Evolutionary conservation across 2,113 vertebrate genomes (phyloP), one percentile per base, ranked within the genome.

Genomic region (Ibidorhyncha struthersii): DNA sequence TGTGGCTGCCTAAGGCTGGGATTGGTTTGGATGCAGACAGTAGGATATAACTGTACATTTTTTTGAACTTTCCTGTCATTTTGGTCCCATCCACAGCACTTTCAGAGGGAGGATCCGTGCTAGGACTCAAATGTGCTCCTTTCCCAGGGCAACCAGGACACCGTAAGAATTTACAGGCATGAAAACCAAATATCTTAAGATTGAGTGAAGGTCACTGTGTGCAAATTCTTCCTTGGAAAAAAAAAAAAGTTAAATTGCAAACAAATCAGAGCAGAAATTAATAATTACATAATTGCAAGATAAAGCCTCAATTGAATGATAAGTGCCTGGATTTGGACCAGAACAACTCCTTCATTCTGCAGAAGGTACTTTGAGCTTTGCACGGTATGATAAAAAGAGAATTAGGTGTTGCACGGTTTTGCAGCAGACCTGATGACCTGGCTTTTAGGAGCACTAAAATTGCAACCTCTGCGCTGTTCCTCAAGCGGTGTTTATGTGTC

Each of bases 351-450:
- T 77, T 62, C 32, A 22, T 14, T 72, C 71, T 55, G 67, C 38
- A 74, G 63, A 49, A 56, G 8, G 55, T 15, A 92, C 97, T 90
- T 86, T 71, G 94, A 90, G 40, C 93, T 96, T 90, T 90, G 85
- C 79, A 77, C 23, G 4, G 17, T 17, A 8, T 19, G 41, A 88
- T 96, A 95, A 86, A 82, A 79, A 38, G 74, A 65, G 45, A 50
- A 43, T 26, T 4, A 65, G 15, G 38, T 45, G 19, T 32, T 41
- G 67, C 41, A 32, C 4, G 14, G 12, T n/a, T 89, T 25, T 47
- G 32, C 63, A 66, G 53, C 49, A 88, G 32, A 45, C 15, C 34
- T 26, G 47, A 14, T 20, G 25, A 82, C 49, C 45, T 12, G 18
- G 12, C 52, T 79, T 27, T 23, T 47, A 77, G 45, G 32, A 36